Conservation (phyloP, 2,888 invertebrate genomes). For the Sepiola atlantica region DNA sequence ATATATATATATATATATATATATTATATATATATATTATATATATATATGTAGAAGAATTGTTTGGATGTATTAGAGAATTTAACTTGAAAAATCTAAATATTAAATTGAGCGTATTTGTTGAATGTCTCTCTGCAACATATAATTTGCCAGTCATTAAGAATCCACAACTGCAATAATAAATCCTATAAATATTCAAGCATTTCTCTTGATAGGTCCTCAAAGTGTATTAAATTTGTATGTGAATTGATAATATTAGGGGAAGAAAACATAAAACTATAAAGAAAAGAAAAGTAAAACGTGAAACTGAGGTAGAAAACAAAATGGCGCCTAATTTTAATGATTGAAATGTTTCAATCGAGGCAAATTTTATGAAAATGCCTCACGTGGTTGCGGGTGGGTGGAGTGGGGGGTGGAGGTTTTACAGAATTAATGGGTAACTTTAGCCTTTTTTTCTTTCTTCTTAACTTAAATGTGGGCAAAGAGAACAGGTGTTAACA, state of each 20-base stretch:
- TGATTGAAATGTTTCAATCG: constrained; percentile 12
- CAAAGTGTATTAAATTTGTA: background rate
- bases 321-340: background rate
- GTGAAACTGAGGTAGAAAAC: background rate
- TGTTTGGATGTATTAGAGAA: background rate
- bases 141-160: background rate
- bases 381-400: too few relatives aligned
- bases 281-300: background rate
- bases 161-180: background rate
- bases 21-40: background rate
- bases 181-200: background rate
- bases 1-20: background rate
- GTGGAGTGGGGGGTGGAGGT: background rate
- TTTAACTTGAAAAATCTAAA: background rate
- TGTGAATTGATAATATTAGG: background rate
- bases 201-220: background rate
- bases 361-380: background rate
- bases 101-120: background rate
- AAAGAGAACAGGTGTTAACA: background rate
- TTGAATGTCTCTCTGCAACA: background rate
- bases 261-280: background rate
- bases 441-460: background rate
- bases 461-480: background rate
- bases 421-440: background rate
- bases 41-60: background rate